Percentiles rank a stretch among this genome's conserved stretches.
Evolutionary conservation across 2,888 invertebrate species (phyloP).

Genomic region (Neoascia interrupta): DNA sequence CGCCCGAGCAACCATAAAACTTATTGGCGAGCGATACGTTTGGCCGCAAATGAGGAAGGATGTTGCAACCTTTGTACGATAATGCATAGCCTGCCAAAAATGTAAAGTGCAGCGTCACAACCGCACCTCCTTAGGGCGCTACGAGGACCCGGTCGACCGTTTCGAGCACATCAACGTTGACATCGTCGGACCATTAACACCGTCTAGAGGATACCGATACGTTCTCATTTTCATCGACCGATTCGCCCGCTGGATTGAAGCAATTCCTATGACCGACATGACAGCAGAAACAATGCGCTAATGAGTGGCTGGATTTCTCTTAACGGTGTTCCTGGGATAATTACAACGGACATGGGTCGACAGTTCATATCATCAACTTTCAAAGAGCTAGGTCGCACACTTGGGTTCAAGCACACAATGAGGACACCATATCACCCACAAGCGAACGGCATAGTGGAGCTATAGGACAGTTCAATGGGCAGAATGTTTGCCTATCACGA

Average conservation of each 20-base stretch:
- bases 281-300: slow-evolving; percentile 13
- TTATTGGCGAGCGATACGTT: too few relatives aligned
- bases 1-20: too few relatives aligned
- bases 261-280: slow-evolving; percentile 17
- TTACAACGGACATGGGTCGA: too few relatives aligned
- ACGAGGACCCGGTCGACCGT: too few relatives aligned
- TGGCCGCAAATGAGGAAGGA: too few relatives aligned
- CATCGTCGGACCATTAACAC: too few relatives aligned
- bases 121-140: too few relatives aligned
- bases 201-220: neutral
- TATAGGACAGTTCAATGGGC: slow-evolving; percentile 54
- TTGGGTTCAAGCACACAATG: slow-evolving; percentile 41
- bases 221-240: slow-evolving; percentile 14
- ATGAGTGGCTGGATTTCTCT: slow-evolving; percentile 14
- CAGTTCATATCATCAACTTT: slow-evolving; percentile 51
- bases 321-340: slow-evolving; percentile 44
- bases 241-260: slow-evolving; percentile 1
- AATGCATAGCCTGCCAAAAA: too few relatives aligned
- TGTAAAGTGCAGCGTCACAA: too few relatives aligned
- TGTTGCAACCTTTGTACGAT: too few relatives aligned
- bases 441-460: slow-evolving; percentile 42
- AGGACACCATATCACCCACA: slow-evolving; percentile 59
- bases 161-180: too few relatives aligned
- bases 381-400: slow-evolving; percentile 4
- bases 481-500: slow-evolving; percentile 7